These are phyloP conservation scores for Neosalanx taihuensis DNA, from an alignment of 2,797 vertebrate species.

Conservation along the genomic window DNA sequence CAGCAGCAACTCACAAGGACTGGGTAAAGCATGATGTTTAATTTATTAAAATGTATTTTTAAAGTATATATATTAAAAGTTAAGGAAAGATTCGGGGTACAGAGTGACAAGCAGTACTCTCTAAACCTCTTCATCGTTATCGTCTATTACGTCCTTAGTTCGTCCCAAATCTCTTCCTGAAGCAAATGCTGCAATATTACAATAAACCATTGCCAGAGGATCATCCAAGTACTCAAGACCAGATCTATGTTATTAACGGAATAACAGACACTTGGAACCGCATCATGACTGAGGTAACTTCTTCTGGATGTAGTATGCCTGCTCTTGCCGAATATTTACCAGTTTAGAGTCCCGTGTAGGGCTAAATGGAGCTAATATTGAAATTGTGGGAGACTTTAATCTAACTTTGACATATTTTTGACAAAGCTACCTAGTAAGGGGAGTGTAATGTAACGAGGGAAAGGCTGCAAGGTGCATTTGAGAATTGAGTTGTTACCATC, in stretches of 20 bases:
- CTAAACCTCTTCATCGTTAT: neutral
- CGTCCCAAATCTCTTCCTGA: conserved; percentile 70
- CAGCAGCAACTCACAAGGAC: conserved; percentile 72
- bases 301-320: neutral
- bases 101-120: neutral
- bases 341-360: neutral
- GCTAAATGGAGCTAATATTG: too few relatives aligned
- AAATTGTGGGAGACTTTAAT: neutral
- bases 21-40: conserved; percentile 66
- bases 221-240: conserved; percentile 53
- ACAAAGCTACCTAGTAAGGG: neutral
- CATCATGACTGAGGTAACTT: conserved; percentile 72
- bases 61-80: neutral
- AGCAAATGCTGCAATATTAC: conserved; percentile 78
- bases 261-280: conserved; percentile 73
- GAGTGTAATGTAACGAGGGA: neutral
- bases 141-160: conserved; percentile 52
- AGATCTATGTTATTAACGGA: conserved; percentile 47
- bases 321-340: too few relatives aligned
- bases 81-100: too few relatives aligned
- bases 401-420: neutral
- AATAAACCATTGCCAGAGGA: conserved; percentile 52
- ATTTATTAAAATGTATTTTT: neutral
- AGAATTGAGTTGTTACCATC: neutral
- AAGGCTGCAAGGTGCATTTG: neutral